Evolutionary conservation across 2,797 vertebrate genomes (phyloP), one percentile per base, ranked within the genome.

Genomic region (Coregonus suidteri): DNA sequence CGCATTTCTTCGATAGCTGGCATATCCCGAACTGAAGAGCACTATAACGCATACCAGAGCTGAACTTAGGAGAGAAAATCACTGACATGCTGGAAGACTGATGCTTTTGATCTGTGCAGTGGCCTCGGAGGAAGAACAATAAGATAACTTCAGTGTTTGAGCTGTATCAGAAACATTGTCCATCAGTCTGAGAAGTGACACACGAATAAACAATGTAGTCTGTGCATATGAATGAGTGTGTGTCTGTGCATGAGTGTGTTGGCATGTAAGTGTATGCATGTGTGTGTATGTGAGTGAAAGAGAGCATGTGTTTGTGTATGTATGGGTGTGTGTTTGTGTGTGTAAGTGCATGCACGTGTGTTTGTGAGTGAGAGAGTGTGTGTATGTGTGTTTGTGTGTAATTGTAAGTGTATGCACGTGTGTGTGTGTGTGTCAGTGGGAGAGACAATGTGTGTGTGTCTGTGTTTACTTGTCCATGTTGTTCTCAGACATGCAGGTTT

Each of bases 21-120:
- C 9, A 47, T 47, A 47, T 47, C 41, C 41, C 34, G 6, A 30
- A 16, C 30, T 69, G 31, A 11, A 69, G 35, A 69, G 13, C 6
- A 15, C 35, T n/a, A 20, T 62, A 62, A 62, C 20, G 54, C n/a
- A 18, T 20, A 59, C n/a, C 59, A 30, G 25, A 64, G 25, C 9
- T 20, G 20, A 11, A 64, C n/a, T 64, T 11, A 30, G 59, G 35
- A 82, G 75, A 83, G 74, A 83, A 91, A 85, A 90, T 85, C 75
- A 90, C 86, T 78, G 87, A 85, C 86, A 90, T 90, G 85, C 84
- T 88, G 77, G 77, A 66, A 3, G 9, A n/a, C 5, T 64, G 20
- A 88, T 92, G 91, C 88, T 81, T 92, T 90, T 90, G 80, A 92
- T 93, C 83, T 90, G 83, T 18, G 3, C 81, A 71, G 82, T 69